Evolutionary conservation across 2,113 vertebrate genomes (phyloP).

Genomic region (Vidua chalybeata): DNA sequence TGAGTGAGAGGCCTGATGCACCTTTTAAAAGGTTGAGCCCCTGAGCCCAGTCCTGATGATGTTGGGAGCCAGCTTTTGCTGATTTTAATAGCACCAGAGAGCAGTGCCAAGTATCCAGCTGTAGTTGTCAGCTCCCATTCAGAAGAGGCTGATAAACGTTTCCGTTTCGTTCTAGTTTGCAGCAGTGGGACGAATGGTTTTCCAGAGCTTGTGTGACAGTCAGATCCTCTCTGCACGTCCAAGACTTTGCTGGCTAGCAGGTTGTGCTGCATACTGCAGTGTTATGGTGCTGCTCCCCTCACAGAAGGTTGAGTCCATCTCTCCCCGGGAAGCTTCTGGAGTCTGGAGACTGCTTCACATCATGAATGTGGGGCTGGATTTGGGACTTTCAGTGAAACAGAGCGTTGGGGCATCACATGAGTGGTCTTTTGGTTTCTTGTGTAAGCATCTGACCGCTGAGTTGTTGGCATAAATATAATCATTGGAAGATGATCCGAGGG

Average conservation of each 20-base stretch:
- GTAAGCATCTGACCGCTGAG: background rate
- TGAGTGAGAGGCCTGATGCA: background rate
- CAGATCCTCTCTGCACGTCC: background rate
- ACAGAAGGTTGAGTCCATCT: background rate
- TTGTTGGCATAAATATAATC: background rate
- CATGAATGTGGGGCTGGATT: background rate
- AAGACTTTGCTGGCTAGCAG: background rate
- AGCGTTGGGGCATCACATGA: background rate
- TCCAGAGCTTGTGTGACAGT: background rate
- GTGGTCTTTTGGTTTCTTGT: background rate
- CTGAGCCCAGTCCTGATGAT: background rate
- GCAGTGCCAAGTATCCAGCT: background rate
- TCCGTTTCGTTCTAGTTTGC: background rate
- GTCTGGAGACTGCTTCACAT: background rate
- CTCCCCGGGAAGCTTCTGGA: background rate
- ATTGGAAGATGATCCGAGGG: background rate
- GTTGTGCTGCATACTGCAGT: background rate
- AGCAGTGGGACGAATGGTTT: background rate
- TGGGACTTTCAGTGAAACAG: background rate
- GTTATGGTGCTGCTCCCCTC: background rate
- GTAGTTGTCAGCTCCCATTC: constrained; percentile 15
- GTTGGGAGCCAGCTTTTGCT: background rate
- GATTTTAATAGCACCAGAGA: constrained; percentile 22
- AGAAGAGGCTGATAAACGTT: background rate
- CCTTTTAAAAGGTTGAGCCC: background rate